Evolutionary conservation across 2,797 vertebrate genomes (phyloP).

Genomic region (Phoebastria nigripes): DNA sequence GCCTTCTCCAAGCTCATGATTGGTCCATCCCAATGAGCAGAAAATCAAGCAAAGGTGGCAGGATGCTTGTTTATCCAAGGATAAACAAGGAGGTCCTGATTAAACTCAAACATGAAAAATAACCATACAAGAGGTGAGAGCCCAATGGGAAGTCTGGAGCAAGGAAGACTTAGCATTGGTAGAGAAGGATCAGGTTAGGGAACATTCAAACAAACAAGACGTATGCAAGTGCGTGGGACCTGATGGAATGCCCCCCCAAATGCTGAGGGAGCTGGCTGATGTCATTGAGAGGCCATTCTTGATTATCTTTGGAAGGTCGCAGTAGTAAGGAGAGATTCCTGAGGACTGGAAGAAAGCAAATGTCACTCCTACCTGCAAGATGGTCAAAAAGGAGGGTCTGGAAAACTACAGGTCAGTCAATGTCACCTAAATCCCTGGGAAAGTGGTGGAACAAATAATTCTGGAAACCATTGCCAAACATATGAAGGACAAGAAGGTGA

Average conservation of each 20-base stretch:
- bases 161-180: neutral
- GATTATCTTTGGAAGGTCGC: neutral
- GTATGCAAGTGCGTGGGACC: neutral
- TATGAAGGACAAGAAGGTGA: neutral
- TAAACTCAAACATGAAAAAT: neutral
- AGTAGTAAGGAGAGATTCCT: neutral
- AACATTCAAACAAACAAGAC: neutral
- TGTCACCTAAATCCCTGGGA: neutral
- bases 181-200: neutral
- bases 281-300: neutral
- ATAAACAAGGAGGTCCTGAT: neutral
- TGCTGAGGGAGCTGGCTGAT: neutral
- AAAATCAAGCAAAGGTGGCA: neutral
- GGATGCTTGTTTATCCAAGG: neutral
- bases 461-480: neutral
- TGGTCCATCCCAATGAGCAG: neutral
- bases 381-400: neutral
- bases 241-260: neutral
- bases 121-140: neutral
- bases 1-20: neutral
- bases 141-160: neutral
- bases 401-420: neutral
- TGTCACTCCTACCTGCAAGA: neutral
- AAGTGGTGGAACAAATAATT: neutral
- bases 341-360: neutral